Evolutionary conservation across 2,797 vertebrate genomes (phyloP).

Genomic region (Brotula barbata): DNA sequence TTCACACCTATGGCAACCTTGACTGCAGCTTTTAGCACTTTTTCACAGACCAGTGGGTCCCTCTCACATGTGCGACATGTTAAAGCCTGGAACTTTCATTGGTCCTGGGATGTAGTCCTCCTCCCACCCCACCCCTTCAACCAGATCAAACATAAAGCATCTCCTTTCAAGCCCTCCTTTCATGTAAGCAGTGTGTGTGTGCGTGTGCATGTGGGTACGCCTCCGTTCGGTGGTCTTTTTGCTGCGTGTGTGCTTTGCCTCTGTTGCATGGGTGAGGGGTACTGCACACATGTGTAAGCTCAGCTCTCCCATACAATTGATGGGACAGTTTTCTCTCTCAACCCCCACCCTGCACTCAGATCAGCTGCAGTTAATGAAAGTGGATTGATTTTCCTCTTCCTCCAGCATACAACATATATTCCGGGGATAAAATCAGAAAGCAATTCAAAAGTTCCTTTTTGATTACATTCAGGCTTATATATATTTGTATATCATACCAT

Average conservation of each 20-base stretch:
- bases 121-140: slow-evolving; percentile 43
- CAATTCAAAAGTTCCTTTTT: slow-evolving; percentile 50
- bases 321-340: slow-evolving; percentile 35
- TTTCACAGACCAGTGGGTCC: slow-evolving; percentile 47
- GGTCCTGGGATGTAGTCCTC: slow-evolving; percentile 57
- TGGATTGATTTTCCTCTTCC: slow-evolving; percentile 72
- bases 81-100: slow-evolving; percentile 66
- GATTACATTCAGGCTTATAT: slow-evolving; percentile 48
- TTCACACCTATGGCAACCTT: slow-evolving; percentile 64
- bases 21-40: slow-evolving; percentile 63
- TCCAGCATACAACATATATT: slow-evolving; percentile 53
- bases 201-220: slow-evolving; percentile 32
- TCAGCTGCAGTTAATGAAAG: slow-evolving; percentile 76
- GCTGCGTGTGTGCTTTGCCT: not conserved
- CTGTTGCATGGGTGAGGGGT: slow-evolving; percentile 43
- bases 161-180: slow-evolving; percentile 65
- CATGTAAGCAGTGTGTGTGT: slow-evolving; percentile 43
- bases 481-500: slow-evolving; percentile 9
- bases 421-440: slow-evolving; percentile 51
- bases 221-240: slow-evolving; percentile 47
- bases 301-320: slow-evolving; percentile 49
- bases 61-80: slow-evolving; percentile 60
- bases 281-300: slow-evolving; percentile 48
- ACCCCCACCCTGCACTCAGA: slow-evolving; percentile 37
- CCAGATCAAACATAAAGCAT: slow-evolving; percentile 67